A percentile compares a stretch with the other conserved stretches of the same genome.
Evolutionary conservation across 2,888 invertebrate genomes (phyloP).

Genomic region (Boloria euphrosyne): DNA sequence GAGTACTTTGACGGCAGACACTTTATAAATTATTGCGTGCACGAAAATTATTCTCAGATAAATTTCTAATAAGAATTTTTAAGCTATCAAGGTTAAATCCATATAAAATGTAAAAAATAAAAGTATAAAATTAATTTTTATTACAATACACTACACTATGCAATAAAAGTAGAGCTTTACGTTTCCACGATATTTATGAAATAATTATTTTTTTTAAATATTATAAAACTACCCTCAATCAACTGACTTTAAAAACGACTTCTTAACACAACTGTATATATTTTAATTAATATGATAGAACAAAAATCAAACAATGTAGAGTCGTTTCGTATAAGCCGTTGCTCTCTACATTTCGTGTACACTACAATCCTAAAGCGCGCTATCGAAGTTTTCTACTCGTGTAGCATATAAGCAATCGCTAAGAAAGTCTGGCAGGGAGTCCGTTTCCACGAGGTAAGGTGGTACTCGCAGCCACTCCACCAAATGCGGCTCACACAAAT

Average conservation of each 20-base stretch:
- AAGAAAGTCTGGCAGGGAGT: slow-evolving; percentile 57
- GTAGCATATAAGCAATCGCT: slow-evolving; percentile 49
- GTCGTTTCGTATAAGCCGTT: neutral
- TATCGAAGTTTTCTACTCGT: slow-evolving; percentile 49
- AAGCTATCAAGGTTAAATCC: no score
- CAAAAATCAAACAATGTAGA: no score
- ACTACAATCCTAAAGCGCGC: slow-evolving; percentile 50
- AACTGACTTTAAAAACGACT: no score
- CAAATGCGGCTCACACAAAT: slow-evolving; percentile 57
- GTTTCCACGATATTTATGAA: no score
- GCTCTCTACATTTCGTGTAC: slow-evolving; percentile 12
- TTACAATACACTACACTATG: no score
- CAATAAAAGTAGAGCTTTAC: no score
- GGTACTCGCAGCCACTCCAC: slow-evolving; percentile 58
- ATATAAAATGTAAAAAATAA: no score
- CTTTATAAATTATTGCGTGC: neutral
- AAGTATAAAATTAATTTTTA: no score
- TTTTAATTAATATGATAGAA: no score
- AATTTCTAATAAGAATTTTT: neutral
- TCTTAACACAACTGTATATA: no score
- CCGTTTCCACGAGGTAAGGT: slow-evolving; percentile 62
- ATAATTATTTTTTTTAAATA: no score
- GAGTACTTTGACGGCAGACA: slow-evolving; percentile 29
- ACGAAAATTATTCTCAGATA: neutral
- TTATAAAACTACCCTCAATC: no score